Evolutionary conservation across 2,888 invertebrate species (phyloP).

Genomic region (Lamellibrachia columna): DNA sequence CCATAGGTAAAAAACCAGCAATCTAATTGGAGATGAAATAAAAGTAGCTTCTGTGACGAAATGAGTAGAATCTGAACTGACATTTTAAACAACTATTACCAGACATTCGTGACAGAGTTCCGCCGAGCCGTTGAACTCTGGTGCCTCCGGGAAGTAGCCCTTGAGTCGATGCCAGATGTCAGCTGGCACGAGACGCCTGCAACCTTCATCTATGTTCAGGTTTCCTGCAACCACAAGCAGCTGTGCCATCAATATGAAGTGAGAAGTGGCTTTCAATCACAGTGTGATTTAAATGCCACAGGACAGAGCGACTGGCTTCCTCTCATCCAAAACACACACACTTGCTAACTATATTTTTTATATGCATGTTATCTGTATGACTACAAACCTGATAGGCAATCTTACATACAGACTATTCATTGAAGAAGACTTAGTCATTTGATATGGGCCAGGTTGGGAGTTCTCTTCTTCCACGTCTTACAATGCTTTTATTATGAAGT

Average conservation of each 20-base stretch:
- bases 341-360: background rate
- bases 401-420: background rate
- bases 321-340: background rate
- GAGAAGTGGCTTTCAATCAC: background rate
- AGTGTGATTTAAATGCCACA: background rate
- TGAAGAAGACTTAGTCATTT: background rate
- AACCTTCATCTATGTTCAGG: constrained; percentile 61
- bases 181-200: constrained; percentile 68
- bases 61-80: background rate
- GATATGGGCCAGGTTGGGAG: background rate
- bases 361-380: background rate
- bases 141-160: constrained; percentile 66
- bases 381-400: background rate
- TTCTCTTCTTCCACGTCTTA: background rate
- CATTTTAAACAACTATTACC: background rate
- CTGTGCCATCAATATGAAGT: background rate
- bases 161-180: constrained; percentile 70
- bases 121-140: constrained; percentile 49
- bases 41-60: too few species aligned
- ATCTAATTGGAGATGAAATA: too few species aligned
- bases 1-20: too few species aligned
- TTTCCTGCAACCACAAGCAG: constrained; percentile 53
- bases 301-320: background rate
- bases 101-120: constrained; percentile 54
- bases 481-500: too few species aligned